Base-by-base conservation (phyloP, 2,113 vertebrate species). In the Columba livia region DNA sequence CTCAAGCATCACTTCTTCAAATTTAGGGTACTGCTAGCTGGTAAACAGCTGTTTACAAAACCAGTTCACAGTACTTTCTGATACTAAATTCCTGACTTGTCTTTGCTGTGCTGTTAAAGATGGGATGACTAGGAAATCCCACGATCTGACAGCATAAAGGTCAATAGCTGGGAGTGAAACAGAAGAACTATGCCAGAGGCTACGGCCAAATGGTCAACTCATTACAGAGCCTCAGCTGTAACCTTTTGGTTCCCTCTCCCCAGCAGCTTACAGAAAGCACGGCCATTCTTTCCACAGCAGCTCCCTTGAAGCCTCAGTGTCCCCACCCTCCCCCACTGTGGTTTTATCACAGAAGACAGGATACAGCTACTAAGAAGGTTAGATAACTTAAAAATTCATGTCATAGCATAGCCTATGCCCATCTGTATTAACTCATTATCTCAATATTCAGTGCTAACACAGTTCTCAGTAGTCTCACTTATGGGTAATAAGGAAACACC, bases 111-210 rank as follows among this genome's bases (percentile, higher is more conserved):
- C 10, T 79, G 31, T 61, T 92, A 66, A 88, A 89, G 23, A 87
- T 9, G 67, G 61, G 14, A 72, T 1, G 3, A 5, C 24, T 7
- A 80, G 48, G 80, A 94, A 93, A 94, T 86, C 84, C 73, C 91
- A 84, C 1, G 12, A 60, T 87, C 77, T 69, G 58, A 69, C 12
- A 81, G 57, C n/a, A 36, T 32, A 82, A 87, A 90, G 91, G 89
- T 92, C 91, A 97, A 86, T 20, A 92, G 61, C 70, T 75, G 56
- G 38, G 62, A 82, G 44, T 79, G 71, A 90, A 78, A 81, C 29
- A 64, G 69, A 5, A 89, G 48, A 85, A 95, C 66, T 80, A 85
- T 54, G 84, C 70, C 81, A 85, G 53, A 69, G 65, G 61, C 84
- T 60, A 65, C 28, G 57, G 69, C 32, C 38, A 92, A 94, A 93